These are phyloP conservation scores for Carassius auratus DNA, from an alignment of 2,113 vertebrate species.

Conservation along the genomic window DNA sequence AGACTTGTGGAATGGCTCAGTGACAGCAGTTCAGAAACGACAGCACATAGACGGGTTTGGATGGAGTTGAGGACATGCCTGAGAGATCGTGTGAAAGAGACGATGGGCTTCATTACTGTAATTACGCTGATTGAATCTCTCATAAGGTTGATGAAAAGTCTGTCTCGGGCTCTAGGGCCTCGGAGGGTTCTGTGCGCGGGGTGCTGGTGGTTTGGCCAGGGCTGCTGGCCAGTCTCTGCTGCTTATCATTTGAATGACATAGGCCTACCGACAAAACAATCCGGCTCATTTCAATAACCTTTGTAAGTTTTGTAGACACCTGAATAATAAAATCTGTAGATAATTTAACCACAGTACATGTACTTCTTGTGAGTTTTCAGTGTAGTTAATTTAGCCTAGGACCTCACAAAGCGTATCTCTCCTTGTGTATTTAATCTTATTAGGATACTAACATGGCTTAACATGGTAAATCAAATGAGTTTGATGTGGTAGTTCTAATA, in stretches of 20 bases:
- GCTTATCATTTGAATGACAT: slow-evolving; percentile 60
- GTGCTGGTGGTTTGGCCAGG: slow-evolving; percentile 57
- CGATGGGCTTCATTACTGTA: slow-evolving; percentile 25
- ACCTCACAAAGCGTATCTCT: not conserved
- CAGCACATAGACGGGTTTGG: slow-evolving; percentile 32
- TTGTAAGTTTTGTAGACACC: slow-evolving; percentile 59
- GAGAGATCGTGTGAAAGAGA: not conserved
- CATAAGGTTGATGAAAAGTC: slow-evolving; percentile 49
- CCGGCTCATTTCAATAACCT: slow-evolving; percentile 62
- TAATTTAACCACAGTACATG: not conserved
- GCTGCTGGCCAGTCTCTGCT: slow-evolving; percentile 65
- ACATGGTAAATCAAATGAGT: not conserved
- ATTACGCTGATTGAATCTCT: slow-evolving; percentile 49
- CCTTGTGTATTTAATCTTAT: not conserved
- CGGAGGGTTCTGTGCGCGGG: slow-evolving; percentile 30
- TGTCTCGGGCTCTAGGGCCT: not conserved
- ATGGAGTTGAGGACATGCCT: slow-evolving; percentile 25
- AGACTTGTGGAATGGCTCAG: slow-evolving; percentile 13
- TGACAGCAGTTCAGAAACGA: slow-evolving; percentile 54
- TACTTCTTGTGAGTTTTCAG: not conserved
- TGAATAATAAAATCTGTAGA: not conserved
- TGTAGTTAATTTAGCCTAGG: too few relatives aligned
- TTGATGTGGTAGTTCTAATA: not conserved
- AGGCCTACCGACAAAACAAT: slow-evolving; percentile 61
- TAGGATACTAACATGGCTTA: too few relatives aligned